phyloP scores from a whole-genome alignment of 2,113 vertebrate species.

The Ahaetulla prasina region DNA sequence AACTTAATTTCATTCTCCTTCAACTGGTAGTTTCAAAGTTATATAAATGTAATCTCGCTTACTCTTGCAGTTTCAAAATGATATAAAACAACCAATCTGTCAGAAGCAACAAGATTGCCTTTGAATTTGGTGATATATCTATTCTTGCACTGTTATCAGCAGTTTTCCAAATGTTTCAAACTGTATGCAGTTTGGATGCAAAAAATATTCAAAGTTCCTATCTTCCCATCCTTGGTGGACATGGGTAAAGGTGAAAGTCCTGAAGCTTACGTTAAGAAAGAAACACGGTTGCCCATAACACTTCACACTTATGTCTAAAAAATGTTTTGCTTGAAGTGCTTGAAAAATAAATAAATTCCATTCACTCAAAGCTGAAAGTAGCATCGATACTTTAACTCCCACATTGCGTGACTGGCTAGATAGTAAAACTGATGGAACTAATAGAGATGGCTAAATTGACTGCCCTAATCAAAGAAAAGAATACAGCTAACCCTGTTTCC shows the following conservation, averaged over 20 bases:
- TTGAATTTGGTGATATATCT: conserved; percentile 1
- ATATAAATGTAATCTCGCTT: conserved; percentile 54
- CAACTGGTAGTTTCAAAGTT: conserved; percentile 46
- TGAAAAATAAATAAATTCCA: neutral
- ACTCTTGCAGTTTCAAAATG: conserved; percentile 48
- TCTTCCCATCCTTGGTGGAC: neutral
- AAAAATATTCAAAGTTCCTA: conserved; percentile 1
- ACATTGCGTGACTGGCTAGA: neutral
- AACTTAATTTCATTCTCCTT: conserved; percentile 50
- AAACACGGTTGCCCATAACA: neutral
- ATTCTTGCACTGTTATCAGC: conserved; percentile 9
- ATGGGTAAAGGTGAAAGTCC: neutral
- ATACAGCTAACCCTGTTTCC: neutral
- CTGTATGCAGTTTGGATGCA: neutral
- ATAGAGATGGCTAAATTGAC: too few relatives aligned
- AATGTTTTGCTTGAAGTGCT: neutral
- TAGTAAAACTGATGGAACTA: neutral
- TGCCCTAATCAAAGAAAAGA: neutral
- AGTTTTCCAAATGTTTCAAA: conserved; percentile 35
- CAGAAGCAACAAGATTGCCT: conserved; percentile 51
- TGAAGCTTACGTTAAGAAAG: neutral
- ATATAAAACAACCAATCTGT: conserved; percentile 55
- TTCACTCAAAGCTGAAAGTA: neutral
- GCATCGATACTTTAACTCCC: neutral
- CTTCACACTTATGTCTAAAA: neutral